Conservation (phyloP, 2,888 invertebrate species). For the Archips xylosteana region DNA sequence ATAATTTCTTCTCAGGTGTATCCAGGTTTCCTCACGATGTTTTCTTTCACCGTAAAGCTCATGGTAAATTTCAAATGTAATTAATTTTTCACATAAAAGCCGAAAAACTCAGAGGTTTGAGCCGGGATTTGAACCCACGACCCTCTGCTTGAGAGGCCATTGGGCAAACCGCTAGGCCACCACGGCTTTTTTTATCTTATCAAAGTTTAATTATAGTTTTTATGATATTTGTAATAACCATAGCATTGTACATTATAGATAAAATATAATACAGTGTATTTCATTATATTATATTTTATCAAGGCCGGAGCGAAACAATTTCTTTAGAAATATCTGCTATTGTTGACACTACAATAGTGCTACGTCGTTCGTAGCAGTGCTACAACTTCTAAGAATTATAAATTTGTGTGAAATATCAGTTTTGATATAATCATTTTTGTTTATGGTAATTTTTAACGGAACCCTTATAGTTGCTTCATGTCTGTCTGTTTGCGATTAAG, state of each 20-base stretch:
- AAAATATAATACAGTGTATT: neutral
- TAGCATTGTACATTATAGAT: neutral
- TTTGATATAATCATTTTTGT: neutral
- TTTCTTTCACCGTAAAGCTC: too few species aligned
- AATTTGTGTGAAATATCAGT: neutral
- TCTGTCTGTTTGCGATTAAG: too few species aligned
- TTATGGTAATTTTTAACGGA: neutral
- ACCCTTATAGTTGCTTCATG: too few species aligned
- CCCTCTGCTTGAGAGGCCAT: too few species aligned
- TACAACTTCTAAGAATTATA: neutral
- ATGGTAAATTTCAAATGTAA: too few species aligned
- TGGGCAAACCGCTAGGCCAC: too few species aligned
- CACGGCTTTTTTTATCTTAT: neutral
- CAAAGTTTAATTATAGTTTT: neutral
- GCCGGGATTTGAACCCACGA: too few species aligned
- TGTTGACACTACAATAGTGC: constrained; percentile 11
- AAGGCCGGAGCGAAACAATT: neutral
- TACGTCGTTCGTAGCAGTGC: constrained; percentile 8
- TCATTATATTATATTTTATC: neutral
- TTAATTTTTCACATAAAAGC: too few species aligned
- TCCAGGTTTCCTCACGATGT: too few species aligned
- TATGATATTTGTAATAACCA: neutral
- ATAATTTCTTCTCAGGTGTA: too few species aligned
- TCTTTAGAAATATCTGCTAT: neutral
- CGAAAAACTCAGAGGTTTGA: too few species aligned